Evolutionary conservation across 2,888 invertebrate genomes (phyloP).

Genomic region (Spicauda simplicius): DNA sequence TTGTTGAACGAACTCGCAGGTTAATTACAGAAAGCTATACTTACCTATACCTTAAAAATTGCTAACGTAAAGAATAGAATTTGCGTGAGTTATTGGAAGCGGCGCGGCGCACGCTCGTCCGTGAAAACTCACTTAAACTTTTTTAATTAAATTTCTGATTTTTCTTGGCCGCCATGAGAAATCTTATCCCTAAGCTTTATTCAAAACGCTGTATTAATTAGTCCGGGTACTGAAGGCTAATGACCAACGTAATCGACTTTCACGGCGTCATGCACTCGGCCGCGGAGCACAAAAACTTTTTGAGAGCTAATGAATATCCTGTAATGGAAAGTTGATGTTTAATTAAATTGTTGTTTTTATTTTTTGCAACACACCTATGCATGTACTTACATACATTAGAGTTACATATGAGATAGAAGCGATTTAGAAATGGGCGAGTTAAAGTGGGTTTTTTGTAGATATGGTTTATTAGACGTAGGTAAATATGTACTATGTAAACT

Average conservation of each 20-base stretch:
- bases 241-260: conserved; percentile 72
- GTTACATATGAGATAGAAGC: no score
- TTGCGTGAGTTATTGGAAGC: conserved; percentile 73
- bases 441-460: background rate
- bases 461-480: background rate
- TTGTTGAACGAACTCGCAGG: background rate
- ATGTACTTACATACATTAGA: no score
- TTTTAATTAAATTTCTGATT: conserved; percentile 83
- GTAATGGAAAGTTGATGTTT: conserved; percentile 41
- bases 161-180: conserved; percentile 66
- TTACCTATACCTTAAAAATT: background rate
- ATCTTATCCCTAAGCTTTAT: conserved; percentile 72
- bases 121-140: conserved; percentile 84
- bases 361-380: background rate
- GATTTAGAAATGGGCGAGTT: background rate
- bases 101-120: conserved; percentile 68
- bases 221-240: conserved; percentile 69
- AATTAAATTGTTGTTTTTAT: conserved; percentile 16
- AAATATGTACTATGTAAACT: no score
- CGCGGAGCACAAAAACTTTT: conserved; percentile 34
- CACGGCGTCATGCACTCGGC: conserved; percentile 56
- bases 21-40: background rate
- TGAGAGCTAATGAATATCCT: conserved; percentile 38
- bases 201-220: conserved; percentile 82
- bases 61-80: conserved; percentile 66